Evolutionary conservation across 1,140 invertebrate genomes (phyloP), one percentile per base, ranked within the genome.

Genomic region (Formica selysi): DNA sequence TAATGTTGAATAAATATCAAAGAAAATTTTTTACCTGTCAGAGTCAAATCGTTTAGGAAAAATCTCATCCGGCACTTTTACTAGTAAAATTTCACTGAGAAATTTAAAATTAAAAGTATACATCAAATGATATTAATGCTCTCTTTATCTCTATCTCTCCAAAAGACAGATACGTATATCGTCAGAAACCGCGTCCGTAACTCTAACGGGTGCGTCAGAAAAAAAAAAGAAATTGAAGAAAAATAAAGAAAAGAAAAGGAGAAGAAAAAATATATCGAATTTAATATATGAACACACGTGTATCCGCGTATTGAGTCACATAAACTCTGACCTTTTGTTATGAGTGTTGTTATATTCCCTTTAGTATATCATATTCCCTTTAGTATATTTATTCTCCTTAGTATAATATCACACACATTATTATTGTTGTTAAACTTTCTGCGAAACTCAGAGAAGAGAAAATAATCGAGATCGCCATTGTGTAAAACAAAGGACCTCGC

Each of bases 291-390:
- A 68, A 54, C 8, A 36, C 11, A 38, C 16, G 62, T 36, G 41
- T 36, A 38, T 78, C 32, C n/a, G 76, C 41, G n/a, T 32, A 62
- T 48, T 67, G 32, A 29, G 44, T 13, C 41, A 41, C 32, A n/a
- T 68, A 51, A 79, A 79, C 41, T 51, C 7, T 36, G 36, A 70
- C 26, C 32, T 71, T 71, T 80, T 54, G 78, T 70, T 71, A 32
- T 16, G 44, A 3, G 32, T 32, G 32, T 32, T 13, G 7, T n/a
- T 13, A 13, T 22, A n/a, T 44, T 13, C 10, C 10, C 10, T 44
- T 11, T 44, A 44, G 41, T 11, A 3, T 44, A 44, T 51, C 5
- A 32, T 51, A 51, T 51, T 83, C 26, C 19, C 8, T 22, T 62
- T 10, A 41, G 54, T 19, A 83, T 11, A 44, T 44, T 44, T 44